A percentile compares a stretch with the other conserved stretches of the same genome.
Conservation (phyloP, 2,888 invertebrate genomes). For the Limnephilus lunatus region DNA sequence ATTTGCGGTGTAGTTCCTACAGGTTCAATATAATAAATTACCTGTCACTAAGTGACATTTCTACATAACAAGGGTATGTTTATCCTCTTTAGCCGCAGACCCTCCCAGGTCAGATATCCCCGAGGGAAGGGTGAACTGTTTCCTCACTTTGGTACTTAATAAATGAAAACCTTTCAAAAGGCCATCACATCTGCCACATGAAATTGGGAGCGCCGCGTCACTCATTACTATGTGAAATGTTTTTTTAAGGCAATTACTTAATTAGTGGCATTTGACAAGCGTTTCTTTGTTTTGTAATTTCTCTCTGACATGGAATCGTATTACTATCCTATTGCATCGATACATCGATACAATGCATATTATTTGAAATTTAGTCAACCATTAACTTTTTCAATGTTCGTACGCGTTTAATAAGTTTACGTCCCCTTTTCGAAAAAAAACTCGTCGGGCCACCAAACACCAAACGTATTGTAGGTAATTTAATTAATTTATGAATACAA, state of each 20-base stretch:
- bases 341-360: no score
- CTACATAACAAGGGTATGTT: constrained; percentile 15
- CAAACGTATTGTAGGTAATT: no score
- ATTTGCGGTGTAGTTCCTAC: no score
- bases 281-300: not conserved
- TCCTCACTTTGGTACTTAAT: not conserved
- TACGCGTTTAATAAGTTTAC: no score
- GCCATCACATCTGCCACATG: not conserved
- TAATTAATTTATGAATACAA: no score
- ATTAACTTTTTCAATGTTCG: no score
- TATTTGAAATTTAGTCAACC: no score
- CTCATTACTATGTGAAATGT: not conserved
- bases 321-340: not conserved
- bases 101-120: not conserved
- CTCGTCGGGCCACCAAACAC: no score
- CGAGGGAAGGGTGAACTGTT: not conserved
- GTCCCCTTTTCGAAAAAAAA: no score
- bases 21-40: no score
- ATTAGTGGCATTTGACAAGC: not conserved
- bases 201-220: not conserved
- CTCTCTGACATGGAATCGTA: not conserved
- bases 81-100: not conserved
- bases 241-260: not conserved
- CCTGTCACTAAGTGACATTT: no score
- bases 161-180: not conserved